Base-by-base conservation (phyloP, 2,797 vertebrate genomes). In the Labroides dimidiatus region DNA sequence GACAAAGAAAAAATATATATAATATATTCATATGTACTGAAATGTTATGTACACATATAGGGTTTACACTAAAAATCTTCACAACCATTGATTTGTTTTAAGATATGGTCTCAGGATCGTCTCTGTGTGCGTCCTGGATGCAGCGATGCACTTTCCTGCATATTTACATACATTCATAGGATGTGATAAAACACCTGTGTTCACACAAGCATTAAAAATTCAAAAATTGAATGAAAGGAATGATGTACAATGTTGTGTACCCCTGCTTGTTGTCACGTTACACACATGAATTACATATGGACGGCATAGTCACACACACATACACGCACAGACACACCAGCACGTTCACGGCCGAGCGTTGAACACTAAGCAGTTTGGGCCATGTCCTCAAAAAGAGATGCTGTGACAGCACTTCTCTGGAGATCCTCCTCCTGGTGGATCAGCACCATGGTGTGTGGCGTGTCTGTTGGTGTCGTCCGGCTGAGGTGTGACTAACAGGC, bases 131-230 rank as follows among this genome's bases (percentile, higher is more conserved):
- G 92, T 93, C 89, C 93, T 90, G 89, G 93, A 93, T 91, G 93
- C 91, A 89, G 82, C 88, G 90, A 94, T 94, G 90, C 94, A 94
- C 94, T 95, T 68, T 89, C 86, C 95, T 95, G 94, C 90, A 90
- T 96, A 96, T 97, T 96, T 96, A 96, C 96, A 97, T 95, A 97
- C 96, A 97, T 97, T 98, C 96, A 97, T 96, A 96, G 95, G 94
- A 96, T 96, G 96, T 87, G 92, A 95, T 93, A 94, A 93, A 93
- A 95, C 92, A 94, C 93, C 89, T 93, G 93, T 94, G 91, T 91
- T 86, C 67, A 91, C 87, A 95, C 92, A 93, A 94, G 94, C 92
- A 92, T 91, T 91, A 72, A 91, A 91, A 94, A 94, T 94, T 95
- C 93, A 95, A 94, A 92, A 89, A 93, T 81, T 87, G 91, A 93